These are phyloP conservation scores for Macrosteles quadrilineatus DNA, from an alignment of 1,140 invertebrate genomes.

Conservation along the genomic window DNA sequence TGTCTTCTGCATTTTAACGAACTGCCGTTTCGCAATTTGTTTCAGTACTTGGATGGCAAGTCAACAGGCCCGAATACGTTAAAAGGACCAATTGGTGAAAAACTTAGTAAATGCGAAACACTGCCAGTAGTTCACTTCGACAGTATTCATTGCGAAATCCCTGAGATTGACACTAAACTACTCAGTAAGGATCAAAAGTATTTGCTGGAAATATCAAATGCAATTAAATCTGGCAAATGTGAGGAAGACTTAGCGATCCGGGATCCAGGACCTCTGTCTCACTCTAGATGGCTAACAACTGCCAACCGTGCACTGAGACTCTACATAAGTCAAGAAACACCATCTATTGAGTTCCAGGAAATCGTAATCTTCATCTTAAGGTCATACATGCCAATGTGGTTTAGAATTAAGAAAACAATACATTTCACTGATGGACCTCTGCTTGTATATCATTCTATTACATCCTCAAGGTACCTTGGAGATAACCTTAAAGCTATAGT, in stretches of 20 bases:
- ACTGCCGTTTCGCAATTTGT: slow-evolving; percentile 44
- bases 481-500: slow-evolving; percentile 31
- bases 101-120: slow-evolving; percentile 41
- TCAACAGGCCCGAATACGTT: slow-evolving; percentile 42
- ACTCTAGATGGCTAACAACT: slow-evolving; percentile 41
- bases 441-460: slow-evolving; percentile 29
- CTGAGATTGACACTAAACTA: slow-evolving; percentile 34
- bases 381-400: slow-evolving; percentile 35
- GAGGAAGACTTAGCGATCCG: slow-evolving; percentile 33
- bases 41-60: slow-evolving; percentile 43
- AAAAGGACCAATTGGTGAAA: slow-evolving; percentile 42
- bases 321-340: slow-evolving; percentile 35
- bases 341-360: slow-evolving; percentile 27
- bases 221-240: slow-evolving; percentile 34
- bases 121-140: slow-evolving; percentile 39
- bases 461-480: slow-evolving; percentile 28
- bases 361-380: slow-evolving; percentile 39
- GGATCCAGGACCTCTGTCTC: slow-evolving; percentile 37
- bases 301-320: slow-evolving; percentile 39
- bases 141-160: slow-evolving; percentile 32
- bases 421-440: slow-evolving; percentile 31
- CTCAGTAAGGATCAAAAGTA: slow-evolving; percentile 45
- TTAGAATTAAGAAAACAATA: too few species aligned
- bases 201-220: slow-evolving; percentile 42
- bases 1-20: slow-evolving; percentile 46